Conservation (phyloP, 2,888 invertebrate species). For the Nymphalis polychloros region DNA sequence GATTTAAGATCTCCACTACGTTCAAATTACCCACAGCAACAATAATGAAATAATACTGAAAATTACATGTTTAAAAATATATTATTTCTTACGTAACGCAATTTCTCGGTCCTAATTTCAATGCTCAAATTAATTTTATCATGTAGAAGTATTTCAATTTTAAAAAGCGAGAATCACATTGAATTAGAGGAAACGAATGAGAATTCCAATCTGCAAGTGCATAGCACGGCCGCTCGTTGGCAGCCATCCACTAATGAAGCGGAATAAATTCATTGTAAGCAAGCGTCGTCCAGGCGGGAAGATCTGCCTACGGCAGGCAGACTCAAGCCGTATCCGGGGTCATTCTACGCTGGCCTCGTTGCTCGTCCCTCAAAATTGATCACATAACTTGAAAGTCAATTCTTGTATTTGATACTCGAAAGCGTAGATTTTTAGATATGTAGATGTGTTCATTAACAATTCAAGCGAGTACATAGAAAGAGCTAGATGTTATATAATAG, state of each 20-base stretch:
- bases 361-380: neutral
- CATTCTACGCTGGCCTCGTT: slow-evolving; percentile 4
- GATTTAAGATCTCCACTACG: neutral
- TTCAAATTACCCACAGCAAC: neutral
- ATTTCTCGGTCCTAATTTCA: neutral
- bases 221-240: slow-evolving; percentile 32
- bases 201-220: slow-evolving; percentile 41
- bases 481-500: too few species aligned
- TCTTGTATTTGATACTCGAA: neutral
- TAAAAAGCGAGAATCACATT: slow-evolving; percentile 29
- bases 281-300: slow-evolving; percentile 16
- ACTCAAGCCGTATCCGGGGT: neutral
- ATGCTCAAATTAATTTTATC: neutral
- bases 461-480: too few species aligned
- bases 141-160: slow-evolving; percentile 10
- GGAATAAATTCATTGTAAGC: slow-evolving; percentile 41
- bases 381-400: slow-evolving; percentile 15
- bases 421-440: neutral
- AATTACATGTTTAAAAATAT: neutral
- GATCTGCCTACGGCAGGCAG: neutral
- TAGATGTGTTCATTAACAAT: neutral
- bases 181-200: slow-evolving; percentile 30
- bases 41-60: neutral
- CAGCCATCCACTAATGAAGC: slow-evolving; percentile 45
- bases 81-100: neutral